phyloP scores from a whole-genome alignment of 92 coral and sea anemone species.

The Palythoa grandis region DNA sequence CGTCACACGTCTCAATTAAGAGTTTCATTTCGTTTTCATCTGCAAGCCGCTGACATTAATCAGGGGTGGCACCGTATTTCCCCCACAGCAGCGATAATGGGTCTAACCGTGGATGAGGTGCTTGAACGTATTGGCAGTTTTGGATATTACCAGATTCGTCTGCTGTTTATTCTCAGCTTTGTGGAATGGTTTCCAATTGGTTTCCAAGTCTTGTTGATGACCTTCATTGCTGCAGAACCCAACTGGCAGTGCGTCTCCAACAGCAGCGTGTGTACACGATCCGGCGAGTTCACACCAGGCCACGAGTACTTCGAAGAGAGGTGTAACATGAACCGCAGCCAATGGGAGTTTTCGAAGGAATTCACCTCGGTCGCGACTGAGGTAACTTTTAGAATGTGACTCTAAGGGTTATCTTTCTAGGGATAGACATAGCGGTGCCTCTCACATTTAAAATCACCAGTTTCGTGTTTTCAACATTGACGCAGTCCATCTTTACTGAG shows the following conservation, averaged over 20 bases:
- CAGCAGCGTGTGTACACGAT: constrained; percentile 49
- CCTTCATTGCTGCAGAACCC: constrained; percentile 60
- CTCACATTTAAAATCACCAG: too few relatives aligned
- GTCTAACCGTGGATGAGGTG: constrained; percentile 42
- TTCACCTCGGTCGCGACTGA: constrained; percentile 57
- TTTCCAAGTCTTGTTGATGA: constrained; percentile 52
- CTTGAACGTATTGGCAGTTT: constrained; percentile 50
- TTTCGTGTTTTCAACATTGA: too few relatives aligned
- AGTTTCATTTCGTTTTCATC: too few relatives aligned
- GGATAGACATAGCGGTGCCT: too few relatives aligned
- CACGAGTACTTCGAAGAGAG: constrained; percentile 43
- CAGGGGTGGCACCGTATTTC: too few relatives aligned
- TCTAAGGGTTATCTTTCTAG: neutral
- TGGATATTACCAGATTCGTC: constrained; percentile 50
- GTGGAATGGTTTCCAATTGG: constrained; percentile 46
- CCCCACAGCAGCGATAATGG: constrained; percentile 5
- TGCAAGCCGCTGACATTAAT: neutral
- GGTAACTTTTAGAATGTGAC: constrained; percentile 6
- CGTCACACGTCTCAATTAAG: too few relatives aligned
- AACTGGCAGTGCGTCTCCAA: constrained; percentile 54
- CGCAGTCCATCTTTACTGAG: too few relatives aligned
- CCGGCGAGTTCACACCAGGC: constrained; percentile 23
- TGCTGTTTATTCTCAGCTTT: constrained; percentile 41
- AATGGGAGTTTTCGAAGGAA: constrained; percentile 53
- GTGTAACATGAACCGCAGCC: constrained; percentile 49